These are phyloP conservation scores for Idaea aversata DNA, from an alignment of 2,888 invertebrate genomes.

Conservation along the genomic window DNA sequence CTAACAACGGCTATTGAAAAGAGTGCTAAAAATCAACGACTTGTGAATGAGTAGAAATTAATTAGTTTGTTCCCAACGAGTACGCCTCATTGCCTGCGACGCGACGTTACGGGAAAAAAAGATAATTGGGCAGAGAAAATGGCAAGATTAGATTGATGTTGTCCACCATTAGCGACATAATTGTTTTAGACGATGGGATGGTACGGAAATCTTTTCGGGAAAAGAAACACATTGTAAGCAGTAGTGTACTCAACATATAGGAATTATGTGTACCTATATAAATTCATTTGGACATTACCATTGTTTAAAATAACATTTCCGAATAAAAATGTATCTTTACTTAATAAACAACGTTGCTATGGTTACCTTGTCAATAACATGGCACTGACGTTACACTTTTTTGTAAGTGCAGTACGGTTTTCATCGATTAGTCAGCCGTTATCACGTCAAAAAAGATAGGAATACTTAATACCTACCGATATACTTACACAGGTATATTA, in stretches of 20 bases:
- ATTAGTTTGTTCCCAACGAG: conserved; percentile 53
- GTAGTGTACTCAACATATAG: no score
- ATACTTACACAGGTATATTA: background rate
- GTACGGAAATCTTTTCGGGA: conserved; percentile 11
- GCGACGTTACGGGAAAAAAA: conserved; percentile 48
- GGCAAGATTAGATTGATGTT: conserved; percentile 49
- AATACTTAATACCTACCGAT: background rate
- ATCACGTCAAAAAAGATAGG: no score
- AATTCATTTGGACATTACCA: no score
- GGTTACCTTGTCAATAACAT: no score
- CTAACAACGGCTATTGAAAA: conserved; percentile 13
- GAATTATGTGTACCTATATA: no score
- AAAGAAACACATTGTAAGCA: background rate
- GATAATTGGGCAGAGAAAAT: conserved; percentile 53
- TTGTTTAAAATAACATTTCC: no score
- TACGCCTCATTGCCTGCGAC: conserved; percentile 37
- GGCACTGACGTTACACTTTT: no score
- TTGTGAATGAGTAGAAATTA: conserved; percentile 67
- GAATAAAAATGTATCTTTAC: no score
- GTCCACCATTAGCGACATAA: conserved; percentile 39
- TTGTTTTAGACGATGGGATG: conserved; percentile 29
- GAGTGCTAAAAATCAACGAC: conserved; percentile 44
- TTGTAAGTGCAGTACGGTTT: no score
- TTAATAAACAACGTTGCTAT: no score
- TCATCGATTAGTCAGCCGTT: no score